Evolutionary conservation across 37 sponge, comb jelly and placozoan genomes (phyloP), one percentile per base, ranked within the genome.

Genomic region (Spongilla lacustris): DNA sequence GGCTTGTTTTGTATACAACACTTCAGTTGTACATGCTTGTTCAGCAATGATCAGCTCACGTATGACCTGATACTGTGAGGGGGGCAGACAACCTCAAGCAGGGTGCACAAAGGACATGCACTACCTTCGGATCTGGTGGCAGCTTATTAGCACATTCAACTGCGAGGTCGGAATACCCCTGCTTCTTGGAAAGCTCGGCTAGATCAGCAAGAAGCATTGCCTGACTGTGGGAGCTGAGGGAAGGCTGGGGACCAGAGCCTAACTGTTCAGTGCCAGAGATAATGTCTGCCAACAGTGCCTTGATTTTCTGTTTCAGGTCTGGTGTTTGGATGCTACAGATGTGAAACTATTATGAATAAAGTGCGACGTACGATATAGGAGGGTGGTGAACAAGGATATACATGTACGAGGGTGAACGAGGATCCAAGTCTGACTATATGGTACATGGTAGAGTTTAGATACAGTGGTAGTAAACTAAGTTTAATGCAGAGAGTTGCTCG

Each of bases 281-380:
- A 8, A 58, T 17, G 21, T 58, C 58, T 58, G 58, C 11, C 58
- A 58, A 14, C 58, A 58, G 11, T 58, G 58, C 58, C 11, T 14
- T 10, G 1, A 86, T 9, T 49, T 73, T 86, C 66, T 86, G 86
- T 66, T 86, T 73, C 66, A 86, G 67, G 24, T 86, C 86, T 32
- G 73, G 50, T 46, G 66, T 73, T 19, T n/a, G 22, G 31, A 73
- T 6, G 6, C 66, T 66, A 19, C 79, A 73, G 46, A 4, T 4
- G 4, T 46, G 46, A 46, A 8, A 46, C 46, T 46, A 8, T 8
- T 46, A 46, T 46, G 46, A 46, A 46, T 46, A n/a, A 8, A 8
- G 46, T 46, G 46, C 8, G 46, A 46, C n/a, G n/a, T n/a, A n/a
- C n/a, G n/a, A n/a, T n/a, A n/a, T n/a, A n/a, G n/a, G n/a, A n/a